These are phyloP conservation scores for Pithecia hirsuta DNA, from an alignment of 2,797 vertebrate genomes.

Conservation along the genomic window DNA sequence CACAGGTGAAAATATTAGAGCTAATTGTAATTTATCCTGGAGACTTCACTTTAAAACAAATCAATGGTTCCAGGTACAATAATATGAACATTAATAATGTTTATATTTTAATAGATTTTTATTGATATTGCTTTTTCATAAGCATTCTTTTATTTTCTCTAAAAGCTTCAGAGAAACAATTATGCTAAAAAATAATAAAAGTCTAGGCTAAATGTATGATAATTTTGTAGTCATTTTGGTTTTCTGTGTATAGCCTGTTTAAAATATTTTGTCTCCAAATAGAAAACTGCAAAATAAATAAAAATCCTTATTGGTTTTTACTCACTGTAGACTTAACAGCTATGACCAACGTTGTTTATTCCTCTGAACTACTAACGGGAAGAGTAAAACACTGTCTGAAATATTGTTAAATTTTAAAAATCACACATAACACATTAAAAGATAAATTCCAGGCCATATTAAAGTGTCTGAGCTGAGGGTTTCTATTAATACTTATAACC, in stretches of 20 bases:
- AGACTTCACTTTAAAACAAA: background rate
- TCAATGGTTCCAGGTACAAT: background rate
- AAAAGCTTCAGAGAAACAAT: background rate
- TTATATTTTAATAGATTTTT: background rate
- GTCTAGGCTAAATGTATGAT: background rate
- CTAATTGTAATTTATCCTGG: background rate
- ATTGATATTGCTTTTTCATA: background rate
- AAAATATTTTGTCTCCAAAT: background rate
- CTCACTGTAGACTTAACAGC: background rate
- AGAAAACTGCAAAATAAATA: background rate
- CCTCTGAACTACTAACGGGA: background rate
- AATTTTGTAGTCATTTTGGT: background rate
- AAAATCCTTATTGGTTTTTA: background rate
- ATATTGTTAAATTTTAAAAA: background rate
- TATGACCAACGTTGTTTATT: background rate
- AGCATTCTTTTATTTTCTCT: background rate
- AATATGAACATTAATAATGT: background rate
- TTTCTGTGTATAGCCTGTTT: background rate
- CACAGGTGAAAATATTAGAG: background rate
- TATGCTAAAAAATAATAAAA: background rate
- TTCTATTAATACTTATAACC: background rate
- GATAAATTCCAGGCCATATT: background rate
- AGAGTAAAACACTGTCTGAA: background rate
- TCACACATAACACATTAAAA: background rate
- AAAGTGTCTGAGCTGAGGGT: background rate